A percentile compares a stretch with the other conserved stretches of the same genome.
Conservation (phyloP, 2,797 vertebrate species). For the Fundulus diaphanus region DNA sequence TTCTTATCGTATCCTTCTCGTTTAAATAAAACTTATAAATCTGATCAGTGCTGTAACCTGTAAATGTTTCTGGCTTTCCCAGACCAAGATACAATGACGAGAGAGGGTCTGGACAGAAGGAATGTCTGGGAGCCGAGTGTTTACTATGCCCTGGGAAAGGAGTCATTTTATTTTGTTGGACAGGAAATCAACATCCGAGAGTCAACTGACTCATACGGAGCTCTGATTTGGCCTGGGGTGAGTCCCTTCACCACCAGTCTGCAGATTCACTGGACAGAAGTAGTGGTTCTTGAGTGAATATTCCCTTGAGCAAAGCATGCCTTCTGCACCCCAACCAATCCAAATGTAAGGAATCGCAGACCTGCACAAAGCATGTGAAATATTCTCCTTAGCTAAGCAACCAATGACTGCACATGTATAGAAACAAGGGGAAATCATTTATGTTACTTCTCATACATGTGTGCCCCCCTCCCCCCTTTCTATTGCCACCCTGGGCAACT, state of each 20-base stretch:
- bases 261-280: not conserved
- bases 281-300: not conserved
- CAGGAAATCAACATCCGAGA: conserved; percentile 89
- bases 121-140: conserved; percentile 81
- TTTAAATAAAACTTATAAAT: not conserved
- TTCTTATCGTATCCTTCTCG: no score
- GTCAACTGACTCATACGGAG: conserved; percentile 88
- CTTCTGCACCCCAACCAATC: not conserved
- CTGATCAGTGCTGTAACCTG: not conserved
- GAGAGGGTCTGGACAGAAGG: conserved; percentile 55
- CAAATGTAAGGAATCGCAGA: not conserved
- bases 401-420: not conserved
- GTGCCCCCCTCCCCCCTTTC: not conserved
- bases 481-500: not conserved
- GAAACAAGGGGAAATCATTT: not conserved
- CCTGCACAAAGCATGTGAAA: not conserved
- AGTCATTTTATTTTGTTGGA: conserved; percentile 85
- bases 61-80: not conserved
- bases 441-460: not conserved
- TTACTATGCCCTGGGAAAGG: conserved; percentile 82
- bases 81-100: conserved; percentile 51
- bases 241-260: conserved; percentile 17
- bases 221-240: conserved; percentile 92
- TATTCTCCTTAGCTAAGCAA: not conserved
- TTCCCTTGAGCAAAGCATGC: not conserved